Base-by-base conservation (phyloP, 2,797 vertebrate species). In the Anguilla pacifica region DNA sequence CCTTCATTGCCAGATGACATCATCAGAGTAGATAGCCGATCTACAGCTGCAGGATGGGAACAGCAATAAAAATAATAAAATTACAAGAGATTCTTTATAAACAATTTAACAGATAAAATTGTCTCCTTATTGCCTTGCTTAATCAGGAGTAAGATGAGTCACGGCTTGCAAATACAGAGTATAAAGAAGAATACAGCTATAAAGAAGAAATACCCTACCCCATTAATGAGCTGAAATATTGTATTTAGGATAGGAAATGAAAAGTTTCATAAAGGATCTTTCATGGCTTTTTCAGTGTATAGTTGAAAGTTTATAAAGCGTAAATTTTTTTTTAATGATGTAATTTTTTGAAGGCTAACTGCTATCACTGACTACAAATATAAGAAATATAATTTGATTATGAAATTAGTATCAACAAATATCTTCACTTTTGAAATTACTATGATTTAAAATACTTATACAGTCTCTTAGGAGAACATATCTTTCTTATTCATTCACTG, bases 1-100 rank as follows among this genome's bases (percentile, higher is more conserved):
- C 90, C 90, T 59, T 96, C 96, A 55, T 90, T 86, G 81, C 93
- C 93, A 1, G 95, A 95, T 83, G 95, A 94, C 90, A 95, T 92
- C 81, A 94, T 94, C 88, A 94, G 90, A 91, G 92, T 95, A 90
- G 96, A 96, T 89, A 96, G 94, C 89, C 92, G 93, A 91, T 96
- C 96, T 93, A 96, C 94, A 96, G 96, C 98, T 99, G 94, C 51
- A 64, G 55, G 51, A 91, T 91, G 22, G 89, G 31, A 89, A 83
- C 55, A 92, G 17, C 6, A 88, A 55, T 57, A 39, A 88, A 85
- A 89, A 6, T n/a, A 79, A 10, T 72, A 15, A 10, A 55, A 35
- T 53, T 55, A 86, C 43, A 53, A 31, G 51, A 51, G 25, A 19
- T 35, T 49, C 49, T 74, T 35, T 3, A 31, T 39, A 43, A 85